phyloP scores from a whole-genome alignment of 2,113 vertebrate genomes.

The Atlantisia rogersi region DNA sequence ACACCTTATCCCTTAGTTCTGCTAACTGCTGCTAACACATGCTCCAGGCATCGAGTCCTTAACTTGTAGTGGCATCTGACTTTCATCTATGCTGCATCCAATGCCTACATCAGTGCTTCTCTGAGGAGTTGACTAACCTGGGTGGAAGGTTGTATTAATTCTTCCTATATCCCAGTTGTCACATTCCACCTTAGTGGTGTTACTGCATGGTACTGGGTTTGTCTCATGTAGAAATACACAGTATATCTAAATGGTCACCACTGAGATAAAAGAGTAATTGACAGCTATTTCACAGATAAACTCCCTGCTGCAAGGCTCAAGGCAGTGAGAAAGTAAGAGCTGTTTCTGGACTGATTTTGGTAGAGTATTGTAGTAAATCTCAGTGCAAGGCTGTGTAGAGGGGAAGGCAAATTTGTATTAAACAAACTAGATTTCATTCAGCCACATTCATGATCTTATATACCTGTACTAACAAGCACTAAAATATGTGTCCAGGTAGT shows the following conservation, averaged over 20 bases:
- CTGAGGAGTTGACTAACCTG: background rate
- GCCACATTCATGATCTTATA: background rate
- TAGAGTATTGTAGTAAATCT: background rate
- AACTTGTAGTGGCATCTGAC: background rate
- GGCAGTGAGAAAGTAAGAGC: background rate
- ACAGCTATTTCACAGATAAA: background rate
- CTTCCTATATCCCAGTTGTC: background rate
- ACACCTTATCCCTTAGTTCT: background rate
- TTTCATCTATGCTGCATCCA: background rate
- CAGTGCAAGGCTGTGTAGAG: background rate
- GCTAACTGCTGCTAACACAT: background rate
- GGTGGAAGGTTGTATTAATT: background rate
- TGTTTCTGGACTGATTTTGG: background rate
- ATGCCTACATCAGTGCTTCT: background rate
- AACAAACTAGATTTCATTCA: background rate
- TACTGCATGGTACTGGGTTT: background rate
- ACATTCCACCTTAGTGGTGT: background rate
- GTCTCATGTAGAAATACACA: background rate
- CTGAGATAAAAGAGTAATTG: background rate
- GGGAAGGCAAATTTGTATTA: background rate
- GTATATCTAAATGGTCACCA: background rate
- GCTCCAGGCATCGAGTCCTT: background rate
- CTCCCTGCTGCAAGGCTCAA: background rate
- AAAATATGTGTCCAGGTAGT: background rate
- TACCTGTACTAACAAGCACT: background rate